phyloP scores from a whole-genome alignment of 1,140 invertebrate species.

The Physella acuta region DNA sequence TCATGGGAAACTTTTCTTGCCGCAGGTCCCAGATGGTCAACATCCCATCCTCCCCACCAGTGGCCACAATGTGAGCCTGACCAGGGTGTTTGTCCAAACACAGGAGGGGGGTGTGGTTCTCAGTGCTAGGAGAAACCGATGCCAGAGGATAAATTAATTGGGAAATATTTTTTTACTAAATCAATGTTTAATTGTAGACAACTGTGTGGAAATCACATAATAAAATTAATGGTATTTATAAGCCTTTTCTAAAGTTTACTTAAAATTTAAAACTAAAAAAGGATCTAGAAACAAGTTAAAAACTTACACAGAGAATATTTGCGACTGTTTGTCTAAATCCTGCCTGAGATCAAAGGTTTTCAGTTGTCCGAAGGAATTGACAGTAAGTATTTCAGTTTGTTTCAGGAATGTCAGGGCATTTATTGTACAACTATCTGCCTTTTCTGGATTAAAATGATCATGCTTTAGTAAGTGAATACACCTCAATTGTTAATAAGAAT shows the following conservation, averaged over 20 bases:
- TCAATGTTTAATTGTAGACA: too few relatives aligned
- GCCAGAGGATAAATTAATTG: too few relatives aligned
- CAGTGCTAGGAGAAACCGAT: too few relatives aligned
- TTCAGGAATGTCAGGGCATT: constrained; percentile 75
- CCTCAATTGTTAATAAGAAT: too few relatives aligned
- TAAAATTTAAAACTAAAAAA: too few relatives aligned
- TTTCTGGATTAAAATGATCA: constrained; percentile 59
- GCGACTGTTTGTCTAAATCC: constrained; percentile 56
- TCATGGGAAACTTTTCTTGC: constrained; percentile 77
- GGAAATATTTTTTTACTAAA: too few relatives aligned
- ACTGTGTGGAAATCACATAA: too few relatives aligned
- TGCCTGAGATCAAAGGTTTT: constrained; percentile 81
- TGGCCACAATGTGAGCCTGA: constrained; percentile 77
- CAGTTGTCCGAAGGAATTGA: constrained; percentile 81
- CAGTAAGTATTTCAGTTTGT: constrained; percentile 76
- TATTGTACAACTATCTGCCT: constrained; percentile 80
- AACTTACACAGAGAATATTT: constrained; percentile 56
- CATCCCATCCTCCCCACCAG: constrained; percentile 50
- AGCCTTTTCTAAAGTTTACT: too few relatives aligned
- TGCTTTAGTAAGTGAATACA: too few relatives aligned
- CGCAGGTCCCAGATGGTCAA: constrained; percentile 64
- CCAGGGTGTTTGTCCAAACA: constrained; percentile 80
- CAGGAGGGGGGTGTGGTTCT: constrained; percentile 65
- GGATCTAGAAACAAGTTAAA: too few relatives aligned
- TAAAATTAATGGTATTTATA: too few relatives aligned